phyloP scores from a whole-genome alignment of 2,113 vertebrate species.

The Hippocampus guttulatus region DNA sequence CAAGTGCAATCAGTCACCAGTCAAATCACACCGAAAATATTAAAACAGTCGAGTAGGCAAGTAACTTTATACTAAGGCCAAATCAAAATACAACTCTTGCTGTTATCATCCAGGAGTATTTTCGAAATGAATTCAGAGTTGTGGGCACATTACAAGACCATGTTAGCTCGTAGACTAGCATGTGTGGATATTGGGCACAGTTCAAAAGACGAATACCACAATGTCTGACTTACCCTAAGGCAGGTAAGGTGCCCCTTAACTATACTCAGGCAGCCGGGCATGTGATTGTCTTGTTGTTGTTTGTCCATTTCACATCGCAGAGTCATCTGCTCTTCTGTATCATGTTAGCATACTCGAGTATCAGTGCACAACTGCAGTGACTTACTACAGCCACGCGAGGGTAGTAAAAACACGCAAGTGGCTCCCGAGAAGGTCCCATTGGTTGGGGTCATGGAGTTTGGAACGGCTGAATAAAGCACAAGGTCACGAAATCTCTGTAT shows the following conservation, averaged over 20 bases:
- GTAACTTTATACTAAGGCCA: background rate
- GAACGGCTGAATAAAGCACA: background rate
- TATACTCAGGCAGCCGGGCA: background rate
- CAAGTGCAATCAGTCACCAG: background rate
- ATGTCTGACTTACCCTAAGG: conserved; percentile 20
- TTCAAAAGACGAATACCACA: background rate
- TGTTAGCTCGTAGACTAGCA: background rate
- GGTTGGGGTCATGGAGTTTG: too few relatives aligned
- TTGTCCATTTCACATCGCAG: conserved; percentile 7
- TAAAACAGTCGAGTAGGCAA: background rate
- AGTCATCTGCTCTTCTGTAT: conserved; percentile 16
- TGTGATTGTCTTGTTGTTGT: conserved; percentile 2
- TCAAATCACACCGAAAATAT: background rate
- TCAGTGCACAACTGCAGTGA: background rate
- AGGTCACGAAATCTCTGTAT: background rate
- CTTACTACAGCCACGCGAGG: background rate
- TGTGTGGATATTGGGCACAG: background rate
- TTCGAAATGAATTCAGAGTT: background rate
- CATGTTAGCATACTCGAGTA: conserved; percentile 31
- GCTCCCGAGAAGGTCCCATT: background rate
- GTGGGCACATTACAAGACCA: background rate
- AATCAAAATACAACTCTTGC: background rate
- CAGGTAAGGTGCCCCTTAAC: background rate
- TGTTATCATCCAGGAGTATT: background rate
- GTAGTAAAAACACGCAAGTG: conserved; percentile 7